Conservation (phyloP, 2,113 vertebrate species). For the Lampris megalopsis region DNA sequence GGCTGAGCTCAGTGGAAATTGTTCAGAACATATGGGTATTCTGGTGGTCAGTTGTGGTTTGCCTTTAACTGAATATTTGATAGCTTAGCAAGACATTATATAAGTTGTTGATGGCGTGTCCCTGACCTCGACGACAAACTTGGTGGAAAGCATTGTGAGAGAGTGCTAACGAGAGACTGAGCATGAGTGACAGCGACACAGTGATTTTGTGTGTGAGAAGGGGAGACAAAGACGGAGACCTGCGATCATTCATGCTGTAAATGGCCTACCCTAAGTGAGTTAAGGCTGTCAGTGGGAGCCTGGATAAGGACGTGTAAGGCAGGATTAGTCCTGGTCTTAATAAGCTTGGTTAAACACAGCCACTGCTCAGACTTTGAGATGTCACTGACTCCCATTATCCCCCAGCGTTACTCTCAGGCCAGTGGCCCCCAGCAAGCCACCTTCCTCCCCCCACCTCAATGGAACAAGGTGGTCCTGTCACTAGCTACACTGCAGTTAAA, state of each 20-base stretch:
- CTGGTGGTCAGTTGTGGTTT: neutral
- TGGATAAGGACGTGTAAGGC: slow-evolving; percentile 74
- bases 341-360: slow-evolving; percentile 80
- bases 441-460: slow-evolving; percentile 35
- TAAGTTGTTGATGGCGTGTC: neutral
- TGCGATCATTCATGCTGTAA: slow-evolving; percentile 56
- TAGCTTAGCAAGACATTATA: neutral
- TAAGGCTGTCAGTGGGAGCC: slow-evolving; percentile 65
- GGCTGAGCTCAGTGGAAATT: neutral
- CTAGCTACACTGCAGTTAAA: neutral
- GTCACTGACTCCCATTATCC: slow-evolving; percentile 78
- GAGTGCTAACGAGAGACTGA: neutral
- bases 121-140: slow-evolving; percentile 4
- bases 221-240: slow-evolving; percentile 26
- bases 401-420: slow-evolving; percentile 52
- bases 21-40: neutral
- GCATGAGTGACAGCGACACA: neutral
- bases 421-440: slow-evolving; percentile 13
- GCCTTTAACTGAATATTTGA: neutral
- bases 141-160: neutral
- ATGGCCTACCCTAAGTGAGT: slow-evolving; percentile 59
- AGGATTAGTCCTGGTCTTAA: slow-evolving; percentile 78
- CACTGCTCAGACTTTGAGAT: slow-evolving; percentile 72
- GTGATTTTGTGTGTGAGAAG: neutral
- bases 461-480: slow-evolving; percentile 24